A percentile compares a stretch with the other conserved stretches of the same genome.
Evolutionary conservation across 2,797 vertebrate genomes (phyloP).

Genomic region (Rhinoraja longicauda): DNA sequence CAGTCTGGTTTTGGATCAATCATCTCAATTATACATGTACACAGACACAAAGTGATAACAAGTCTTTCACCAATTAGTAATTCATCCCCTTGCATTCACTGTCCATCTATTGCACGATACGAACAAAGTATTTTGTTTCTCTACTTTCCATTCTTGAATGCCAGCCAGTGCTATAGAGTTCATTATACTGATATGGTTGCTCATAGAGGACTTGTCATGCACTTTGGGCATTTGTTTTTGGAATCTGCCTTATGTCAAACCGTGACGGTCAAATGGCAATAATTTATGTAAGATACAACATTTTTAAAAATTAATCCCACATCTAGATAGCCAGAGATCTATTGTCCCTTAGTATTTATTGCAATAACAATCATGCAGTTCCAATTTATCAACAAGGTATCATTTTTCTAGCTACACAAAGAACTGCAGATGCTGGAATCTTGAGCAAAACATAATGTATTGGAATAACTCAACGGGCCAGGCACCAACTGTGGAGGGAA

Average conservation of each 20-base stretch:
- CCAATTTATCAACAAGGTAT: neutral
- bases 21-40: neutral
- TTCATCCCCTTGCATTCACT: conserved; percentile 25
- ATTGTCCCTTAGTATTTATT: neutral
- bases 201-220: neutral
- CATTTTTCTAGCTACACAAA: too few species aligned
- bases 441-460: too few species aligned
- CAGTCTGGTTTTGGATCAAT: neutral
- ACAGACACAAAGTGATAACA: neutral
- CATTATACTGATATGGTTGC: neutral
- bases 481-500: too few species aligned
- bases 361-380: neutral
- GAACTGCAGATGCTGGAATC: too few species aligned
- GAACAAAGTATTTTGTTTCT: neutral
- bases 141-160: neutral
- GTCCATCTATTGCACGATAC: neutral
- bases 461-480: too few species aligned
- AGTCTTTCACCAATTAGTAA: conserved; percentile 1
- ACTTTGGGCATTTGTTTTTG: neutral
- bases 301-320: neutral
- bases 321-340: neutral
- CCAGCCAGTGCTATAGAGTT: neutral
- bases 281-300: neutral
- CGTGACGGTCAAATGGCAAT: neutral
- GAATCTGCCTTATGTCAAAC: neutral